Base-by-base conservation (phyloP, 2,888 invertebrate species). In the Beris chalybata region DNA sequence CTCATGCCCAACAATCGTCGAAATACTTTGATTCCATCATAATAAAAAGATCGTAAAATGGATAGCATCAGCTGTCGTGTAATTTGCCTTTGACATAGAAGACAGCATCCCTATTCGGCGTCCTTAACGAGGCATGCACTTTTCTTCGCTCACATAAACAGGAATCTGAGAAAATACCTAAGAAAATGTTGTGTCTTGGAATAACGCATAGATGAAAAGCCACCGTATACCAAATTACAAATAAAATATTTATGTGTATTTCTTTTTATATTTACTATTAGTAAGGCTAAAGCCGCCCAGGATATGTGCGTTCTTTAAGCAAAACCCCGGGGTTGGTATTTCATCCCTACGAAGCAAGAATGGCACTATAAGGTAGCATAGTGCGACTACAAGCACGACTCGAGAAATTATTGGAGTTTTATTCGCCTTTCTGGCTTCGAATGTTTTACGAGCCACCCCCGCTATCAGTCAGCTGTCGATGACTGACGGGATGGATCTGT, bases 391-490 rank as follows among this genome's bases (percentile, higher is more conserved):
- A 38, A 38, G 38, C 9, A 48, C 15, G 11, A 59, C 57, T 68
- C 61, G 57, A 61, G 63, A 65, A 65, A 65, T 61, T 65, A 68
- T 68, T 65, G 57, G 63, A 68, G 65, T 68, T 68, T 68, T 68
- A 68, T 65, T 65, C 52, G 32, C 61, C 11, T 61, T 43, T 43
- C 52, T 15, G 50, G 52, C 52, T 68, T 65, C 59, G 64, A 54
- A 64, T 64, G 54, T 53, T 64, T 64, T 64, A 64, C 54, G 64
- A 64, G 53, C 63, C 38, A 38, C 38, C 38, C 9, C 57, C 55
- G 55, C 69, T 69, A 69, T 69, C 69, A 69, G 69, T 69, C 64
- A 69, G 67, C 69, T 69, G 69, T 69, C 69, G 66, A 69, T 69
- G 67, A 64, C 66, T 67, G 69, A 45, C 59, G 58, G 63, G 61